Base-by-base conservation (phyloP, 2,888 invertebrate genomes). In the Sturmia bella region DNA sequence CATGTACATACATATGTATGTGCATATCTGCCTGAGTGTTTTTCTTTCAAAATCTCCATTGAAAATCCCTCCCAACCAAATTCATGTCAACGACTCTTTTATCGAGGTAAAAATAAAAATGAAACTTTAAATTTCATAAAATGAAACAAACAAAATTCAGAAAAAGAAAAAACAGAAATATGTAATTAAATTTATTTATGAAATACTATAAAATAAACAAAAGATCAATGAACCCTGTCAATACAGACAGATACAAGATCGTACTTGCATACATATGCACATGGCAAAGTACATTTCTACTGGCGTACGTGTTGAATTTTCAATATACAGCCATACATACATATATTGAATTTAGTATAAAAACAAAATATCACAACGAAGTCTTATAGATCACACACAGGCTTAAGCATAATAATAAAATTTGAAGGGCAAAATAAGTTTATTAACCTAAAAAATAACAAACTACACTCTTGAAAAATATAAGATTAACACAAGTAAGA, bases 31-130 rank as follows among this genome's bases (percentile, higher is more conserved):
- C n/a, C 27, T 59, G 48, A 59, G 3, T 48, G 17, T 19, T 56
- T 56, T 19, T 4, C 19, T 15, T 48, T 64, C 43, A 45, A 45
- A 21, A 64, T 39, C 13, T 64, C 39, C 37, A 57, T 56, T 56
- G 11, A 39, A 27, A 21, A 11, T 7, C 0, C n/a, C n/a, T 21
- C 19, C 39, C 12, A 32, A 4, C 43, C 11, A 45, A 32, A 54
- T 17, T 3, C 68, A 78, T 61, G 82, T 82, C 78, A 75, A 66
- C 64, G 82, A 74, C 82, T 66, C 17, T 54, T 78, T 78, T 41
- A 78, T 78, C 78, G 78, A 82, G 82, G 82, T 78, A 32, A 74
- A 83, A 74, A 74, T 59, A 11, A 54, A 80, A 80, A 83, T 80
- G 84, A 77, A 80, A 85, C 77, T 86, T 56, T 21, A 72, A 57